Evolutionary conservation across 2,113 vertebrate species (phyloP).

Genomic region (Jaculus jaculus): DNA sequence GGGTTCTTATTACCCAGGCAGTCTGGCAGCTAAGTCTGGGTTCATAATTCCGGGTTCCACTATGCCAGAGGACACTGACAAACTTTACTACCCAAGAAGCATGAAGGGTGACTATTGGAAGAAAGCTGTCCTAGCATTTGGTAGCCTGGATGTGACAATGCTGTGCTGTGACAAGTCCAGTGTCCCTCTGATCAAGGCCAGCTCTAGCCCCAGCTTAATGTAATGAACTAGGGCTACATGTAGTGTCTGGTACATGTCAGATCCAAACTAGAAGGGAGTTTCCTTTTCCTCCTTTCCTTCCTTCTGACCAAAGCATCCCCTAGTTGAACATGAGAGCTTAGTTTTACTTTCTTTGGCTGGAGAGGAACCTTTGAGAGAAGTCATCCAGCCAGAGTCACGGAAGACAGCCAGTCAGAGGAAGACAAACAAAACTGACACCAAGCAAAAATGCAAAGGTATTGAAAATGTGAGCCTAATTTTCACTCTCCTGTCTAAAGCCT

Average conservation of each 20-base stretch:
- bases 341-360: conserved; percentile 69
- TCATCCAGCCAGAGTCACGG: conserved; percentile 45
- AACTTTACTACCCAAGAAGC: neutral
- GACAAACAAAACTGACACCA: conserved; percentile 71
- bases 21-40: neutral
- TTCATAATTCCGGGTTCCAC: neutral
- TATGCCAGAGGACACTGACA: too few relatives aligned
- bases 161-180: neutral
- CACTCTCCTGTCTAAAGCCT: conserved; percentile 55
- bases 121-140: accelerated
- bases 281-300: neutral
- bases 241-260: accelerated
- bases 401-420: conserved; percentile 63
- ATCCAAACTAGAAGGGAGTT: neutral
- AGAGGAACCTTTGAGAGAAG: neutral
- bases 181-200: neutral
- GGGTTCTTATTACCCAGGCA: neutral
- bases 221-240: accelerated
- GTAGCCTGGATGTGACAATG: neutral
- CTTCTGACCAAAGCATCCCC: neutral
- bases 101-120: neutral
- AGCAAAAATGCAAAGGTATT: conserved; percentile 73
- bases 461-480: conserved; percentile 45
- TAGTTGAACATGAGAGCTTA: neutral
- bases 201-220: neutral